Conservation (phyloP, 2,888 invertebrate genomes). For the Hydroisotoma schaefferi region DNA sequence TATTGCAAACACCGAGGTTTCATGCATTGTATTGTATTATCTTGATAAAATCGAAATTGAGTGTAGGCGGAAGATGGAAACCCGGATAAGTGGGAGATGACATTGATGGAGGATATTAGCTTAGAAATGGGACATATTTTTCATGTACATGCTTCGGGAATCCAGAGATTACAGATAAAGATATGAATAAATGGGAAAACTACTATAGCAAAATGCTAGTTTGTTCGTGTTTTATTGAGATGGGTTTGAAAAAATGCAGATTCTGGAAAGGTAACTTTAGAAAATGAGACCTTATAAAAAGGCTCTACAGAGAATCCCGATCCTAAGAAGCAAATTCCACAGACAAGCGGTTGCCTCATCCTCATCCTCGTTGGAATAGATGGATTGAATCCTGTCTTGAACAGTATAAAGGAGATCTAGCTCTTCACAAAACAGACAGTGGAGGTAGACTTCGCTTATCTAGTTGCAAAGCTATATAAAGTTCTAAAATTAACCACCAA, state of each 20-base stretch:
- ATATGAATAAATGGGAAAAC: not conserved
- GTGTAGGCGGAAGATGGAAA: conserved; percentile 4
- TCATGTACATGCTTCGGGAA: conserved; percentile 81
- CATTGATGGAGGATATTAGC: conserved; percentile 5
- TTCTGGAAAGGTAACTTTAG: not conserved
- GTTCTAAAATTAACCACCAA: too few relatives aligned
- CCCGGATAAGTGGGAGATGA: conserved; percentile 3
- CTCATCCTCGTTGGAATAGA: too few relatives aligned
- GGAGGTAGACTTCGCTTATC: too few relatives aligned
- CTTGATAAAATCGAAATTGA: not conserved
- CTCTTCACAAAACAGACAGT: too few relatives aligned
- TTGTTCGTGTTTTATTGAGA: conserved; percentile 7
- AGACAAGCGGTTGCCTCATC: not conserved
- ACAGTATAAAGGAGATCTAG: too few relatives aligned
- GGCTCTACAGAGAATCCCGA: too few relatives aligned
- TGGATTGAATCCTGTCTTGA: too few relatives aligned
- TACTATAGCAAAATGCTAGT: too few relatives aligned
- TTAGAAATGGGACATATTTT: conserved; percentile 1
- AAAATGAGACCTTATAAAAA: too few relatives aligned
- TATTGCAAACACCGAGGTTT: not conserved
- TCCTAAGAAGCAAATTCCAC: not conserved
- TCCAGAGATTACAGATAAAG: conserved; percentile 69
- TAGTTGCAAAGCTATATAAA: too few relatives aligned
- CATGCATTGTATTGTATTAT: not conserved
- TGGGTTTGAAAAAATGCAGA: not conserved